Base-by-base conservation (phyloP, 2,113 vertebrate genomes). In the Barnardius zonarius region DNA sequence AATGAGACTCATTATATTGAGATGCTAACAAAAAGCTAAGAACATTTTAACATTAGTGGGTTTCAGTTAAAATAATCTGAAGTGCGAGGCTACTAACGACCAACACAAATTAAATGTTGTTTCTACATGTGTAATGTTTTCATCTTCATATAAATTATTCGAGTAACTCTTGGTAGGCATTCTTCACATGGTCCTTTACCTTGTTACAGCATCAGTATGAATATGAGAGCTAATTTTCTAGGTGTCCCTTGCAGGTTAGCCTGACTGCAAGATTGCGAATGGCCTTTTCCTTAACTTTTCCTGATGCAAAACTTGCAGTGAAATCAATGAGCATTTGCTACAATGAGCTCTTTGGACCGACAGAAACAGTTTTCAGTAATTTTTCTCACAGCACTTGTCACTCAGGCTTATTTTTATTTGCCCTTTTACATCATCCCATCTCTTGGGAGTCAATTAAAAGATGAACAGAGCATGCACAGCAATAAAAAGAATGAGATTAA, bases 401-500 rank as follows among this genome's bases (percentile, higher is more conserved):
- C 24, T 85, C 75, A 74, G 35, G 33, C 41, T 83, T 83, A 57
- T 66, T 90, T 79, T 94, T 95, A 61, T 92, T 90, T 87, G 83
- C 28, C 13, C 25, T 86, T 14, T 91, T 76, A 28, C 4, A 1
- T 86, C 61, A 77, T 35, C 30, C 8, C 20, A 14, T 55, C 23
- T 37, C 48, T 68, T 75, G 62, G 66, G 84, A 87, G 31, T 75
- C 19, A 76, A 83, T 41, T 80, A 86, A 37, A 82, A 86, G 37
- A 78, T 59, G 31, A 78, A 61, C 17, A 62, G 35, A 69, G 25
- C 27, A 61, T 4, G 8, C 13, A 44, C 14, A 68, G 35, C 49
- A 55, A 28, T 62, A 57, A 72, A 63, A 46, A 46, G 31, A 2
- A 6, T 14, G 39, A 82, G 37, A 61, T 51, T 57, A 35, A 14